Evolutionary conservation across 2,797 vertebrate species (phyloP), one percentile per base, ranked within the genome.

Genomic region (Premnoplex brunnescens): DNA sequence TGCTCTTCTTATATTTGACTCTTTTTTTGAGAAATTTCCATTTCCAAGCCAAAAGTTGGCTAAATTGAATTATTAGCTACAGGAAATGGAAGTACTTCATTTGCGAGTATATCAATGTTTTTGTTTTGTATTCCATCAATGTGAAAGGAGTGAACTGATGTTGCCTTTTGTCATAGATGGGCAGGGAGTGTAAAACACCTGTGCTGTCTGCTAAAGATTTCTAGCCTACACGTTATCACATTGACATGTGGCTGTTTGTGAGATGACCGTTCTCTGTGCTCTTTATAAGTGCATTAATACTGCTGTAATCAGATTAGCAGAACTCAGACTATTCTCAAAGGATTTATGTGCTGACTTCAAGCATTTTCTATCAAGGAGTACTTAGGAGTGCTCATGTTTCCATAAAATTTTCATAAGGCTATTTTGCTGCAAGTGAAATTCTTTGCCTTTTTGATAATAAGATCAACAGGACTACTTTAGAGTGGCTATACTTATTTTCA

Each of bases 71-170:
- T 60, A 56, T 10, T 64, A 32, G 20, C 2, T 9, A 3, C n/a
- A 44, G 21, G 11, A 48, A 59, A 68, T n/a, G 20, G 44, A 72
- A 92, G 59, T 12, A 8, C 4, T 48, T 63, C 6, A 18, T 49
- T 63, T 60, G 26, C 0, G 2, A n/a, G 11, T 26, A 14, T n/a
- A 46, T 37, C 16, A 44, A 16, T 68, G 14, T 44, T 79, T 16
- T 32, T 67, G 12, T 7, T 89, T 63, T 64, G 54, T 28, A 10
- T 52, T 37, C 32, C 5, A 14, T 49, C 0, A 0, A 37, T 0
- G 1, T 12, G 49, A 56, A 58, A 58, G 69, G 28, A 7, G 4
- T 34, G 44, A 89, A 43, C 9, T 32, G 26, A 13, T 41, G 20
- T 11, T 37, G 6, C 4, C 30, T 63, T 69, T 56, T 62, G 63